Evolutionary conservation across 2,113 vertebrate species (phyloP).

Genomic region (Larimichthys polyactis): DNA sequence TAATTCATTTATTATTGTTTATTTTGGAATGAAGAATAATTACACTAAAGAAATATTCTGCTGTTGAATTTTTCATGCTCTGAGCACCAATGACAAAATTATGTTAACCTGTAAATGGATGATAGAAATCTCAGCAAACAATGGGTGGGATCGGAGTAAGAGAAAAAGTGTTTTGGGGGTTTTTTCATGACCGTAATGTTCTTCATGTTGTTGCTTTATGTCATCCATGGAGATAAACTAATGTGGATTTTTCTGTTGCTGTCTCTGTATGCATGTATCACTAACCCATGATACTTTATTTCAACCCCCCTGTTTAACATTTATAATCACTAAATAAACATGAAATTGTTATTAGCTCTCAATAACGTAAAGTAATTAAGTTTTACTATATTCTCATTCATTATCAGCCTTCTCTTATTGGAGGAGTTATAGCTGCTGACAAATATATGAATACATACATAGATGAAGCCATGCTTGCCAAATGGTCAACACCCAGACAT

Average conservation of each 20-base stretch:
- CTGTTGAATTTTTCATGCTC: too few species aligned
- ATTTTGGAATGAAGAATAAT: background rate
- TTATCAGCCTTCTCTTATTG: background rate
- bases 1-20: background rate
- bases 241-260: background rate
- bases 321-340: background rate
- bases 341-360: background rate
- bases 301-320: too few species aligned
- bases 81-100: too few species aligned
- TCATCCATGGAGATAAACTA: background rate
- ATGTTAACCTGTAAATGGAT: too few species aligned
- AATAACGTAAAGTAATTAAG: too few species aligned
- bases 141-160: too few species aligned
- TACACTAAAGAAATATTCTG: background rate
- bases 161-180: too few species aligned
- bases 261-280: background rate
- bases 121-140: too few species aligned
- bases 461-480: background rate
- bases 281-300: background rate
- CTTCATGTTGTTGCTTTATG: background rate
- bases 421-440: background rate
- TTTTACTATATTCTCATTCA: background rate
- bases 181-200: too few species aligned
- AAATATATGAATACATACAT: background rate
- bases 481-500: background rate